These are phyloP conservation scores for Apodemus speciosus DNA, from an alignment of 2,113 vertebrate genomes.

Conservation along the genomic window DNA sequence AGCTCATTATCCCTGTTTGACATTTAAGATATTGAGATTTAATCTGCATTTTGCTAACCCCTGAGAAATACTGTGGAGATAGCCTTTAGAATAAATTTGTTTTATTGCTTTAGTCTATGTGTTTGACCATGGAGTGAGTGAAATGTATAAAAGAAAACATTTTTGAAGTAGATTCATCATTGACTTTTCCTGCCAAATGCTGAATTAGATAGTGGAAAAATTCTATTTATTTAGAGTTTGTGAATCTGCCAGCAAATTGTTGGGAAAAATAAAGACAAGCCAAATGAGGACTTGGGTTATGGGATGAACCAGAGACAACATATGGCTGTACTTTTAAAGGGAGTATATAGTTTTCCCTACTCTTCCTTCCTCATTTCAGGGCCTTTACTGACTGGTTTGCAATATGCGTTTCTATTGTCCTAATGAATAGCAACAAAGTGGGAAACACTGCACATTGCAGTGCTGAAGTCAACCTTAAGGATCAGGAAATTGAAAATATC, in stretches of 20 bases:
- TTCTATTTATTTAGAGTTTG: constrained; percentile 80
- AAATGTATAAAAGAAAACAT: constrained; percentile 76
- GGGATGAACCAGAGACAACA: constrained; percentile 73
- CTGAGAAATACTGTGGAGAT: constrained; percentile 37
- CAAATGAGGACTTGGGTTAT: constrained; percentile 73
- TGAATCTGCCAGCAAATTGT: constrained; percentile 76
- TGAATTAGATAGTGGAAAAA: constrained; percentile 83
- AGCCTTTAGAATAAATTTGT: not conserved
- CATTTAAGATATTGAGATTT: constrained; percentile 42
- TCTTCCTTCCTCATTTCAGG: constrained; percentile 55
- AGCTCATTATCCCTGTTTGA: constrained; percentile 14
- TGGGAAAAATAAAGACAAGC: constrained; percentile 79
- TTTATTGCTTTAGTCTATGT: constrained; percentile 38
- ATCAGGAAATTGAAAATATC: constrained; percentile 74
- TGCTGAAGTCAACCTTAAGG: constrained; percentile 68
- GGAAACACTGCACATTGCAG: constrained; percentile 47
- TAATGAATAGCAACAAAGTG: constrained; percentile 60
- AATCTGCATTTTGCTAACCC: constrained; percentile 58
- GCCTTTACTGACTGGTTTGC: constrained; percentile 58
- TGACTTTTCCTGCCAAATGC: constrained; percentile 76
- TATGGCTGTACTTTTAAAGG: constrained; percentile 65
- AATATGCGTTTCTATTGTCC: constrained; percentile 30
- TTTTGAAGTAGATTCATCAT: constrained; percentile 77
- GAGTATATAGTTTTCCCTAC: constrained; percentile 55
- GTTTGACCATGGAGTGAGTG: constrained; percentile 48